Conservation (phyloP, 2,113 vertebrate species). For the Phodopus roborovskii region DNA sequence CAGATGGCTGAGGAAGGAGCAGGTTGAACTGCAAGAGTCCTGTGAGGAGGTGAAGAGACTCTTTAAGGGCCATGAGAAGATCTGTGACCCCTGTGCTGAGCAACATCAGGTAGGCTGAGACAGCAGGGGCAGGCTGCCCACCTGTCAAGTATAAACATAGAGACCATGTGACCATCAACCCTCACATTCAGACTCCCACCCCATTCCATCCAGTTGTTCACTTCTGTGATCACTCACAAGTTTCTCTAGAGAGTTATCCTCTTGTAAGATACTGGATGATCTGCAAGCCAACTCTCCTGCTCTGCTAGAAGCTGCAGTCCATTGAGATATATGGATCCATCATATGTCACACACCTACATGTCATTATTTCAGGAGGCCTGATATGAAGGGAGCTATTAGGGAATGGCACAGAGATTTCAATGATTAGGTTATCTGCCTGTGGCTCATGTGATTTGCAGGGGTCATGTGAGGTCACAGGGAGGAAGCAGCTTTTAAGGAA, state of each 20-base stretch:
- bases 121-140: rapidly evolving
- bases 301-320: neutral
- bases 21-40: conserved; percentile 93
- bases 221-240: neutral
- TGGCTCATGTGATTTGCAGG: no score
- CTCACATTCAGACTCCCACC: neutral
- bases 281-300: neutral
- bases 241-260: neutral
- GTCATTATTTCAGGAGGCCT: rapidly evolving
- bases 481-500: no score
- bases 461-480: neutral
- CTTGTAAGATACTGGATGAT: neutral
- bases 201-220: neutral
- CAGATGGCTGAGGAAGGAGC: conserved; percentile 91
- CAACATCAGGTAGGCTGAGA: conserved; percentile 91
- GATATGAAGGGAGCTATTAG: neutral
- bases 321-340: neutral
- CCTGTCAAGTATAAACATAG: neutral
- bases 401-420: neutral
- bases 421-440: neutral
- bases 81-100: no score
- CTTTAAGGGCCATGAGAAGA: conserved; percentile 91
- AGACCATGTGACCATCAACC: neutral
- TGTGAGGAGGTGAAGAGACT: conserved; percentile 95
- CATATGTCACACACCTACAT: neutral